These are phyloP conservation scores for Pampusana beccarii DNA, from an alignment of 2,113 vertebrate species.

Conservation along the genomic window DNA sequence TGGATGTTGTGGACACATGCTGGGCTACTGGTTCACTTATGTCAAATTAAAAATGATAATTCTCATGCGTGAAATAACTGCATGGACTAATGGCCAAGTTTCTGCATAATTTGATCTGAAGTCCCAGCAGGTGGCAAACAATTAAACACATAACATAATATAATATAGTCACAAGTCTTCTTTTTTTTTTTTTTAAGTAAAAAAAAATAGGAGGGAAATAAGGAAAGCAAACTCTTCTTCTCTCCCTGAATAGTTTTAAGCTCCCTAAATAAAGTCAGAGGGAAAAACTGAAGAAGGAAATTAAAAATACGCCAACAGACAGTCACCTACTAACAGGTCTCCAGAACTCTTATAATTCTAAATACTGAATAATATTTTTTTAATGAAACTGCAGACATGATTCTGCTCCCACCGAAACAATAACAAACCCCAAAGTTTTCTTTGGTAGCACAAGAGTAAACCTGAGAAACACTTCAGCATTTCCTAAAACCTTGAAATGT, in stretches of 20 bases:
- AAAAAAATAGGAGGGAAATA: not conserved
- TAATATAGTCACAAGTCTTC: too few relatives aligned
- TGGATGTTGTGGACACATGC: constrained; percentile 76
- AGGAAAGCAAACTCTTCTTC: not conserved
- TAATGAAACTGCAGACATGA: not conserved
- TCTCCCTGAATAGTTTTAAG: not conserved
- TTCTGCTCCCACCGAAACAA: not conserved
- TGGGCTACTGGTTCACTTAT: constrained; percentile 77
- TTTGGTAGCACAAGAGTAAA: not conserved
- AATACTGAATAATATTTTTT: not conserved
- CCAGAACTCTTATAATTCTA: not conserved
- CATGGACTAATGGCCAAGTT: constrained; percentile 82
- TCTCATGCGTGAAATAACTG: constrained; percentile 81
- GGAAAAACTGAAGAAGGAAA: not conserved
- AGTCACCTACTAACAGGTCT: not conserved
- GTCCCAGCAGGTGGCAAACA: constrained; percentile 76
- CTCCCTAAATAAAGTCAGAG: not conserved
- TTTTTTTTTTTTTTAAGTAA: not conserved
- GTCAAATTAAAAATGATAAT: constrained; percentile 86
- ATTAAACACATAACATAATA: constrained; percentile 54
- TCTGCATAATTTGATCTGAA: constrained; percentile 74
- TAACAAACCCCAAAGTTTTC: not conserved
- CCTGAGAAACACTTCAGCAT: not conserved
- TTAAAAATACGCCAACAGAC: not conserved
- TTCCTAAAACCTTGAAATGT: not conserved